Base-by-base conservation (phyloP, 2,888 invertebrate species). In the Campoplex nolae region DNA sequence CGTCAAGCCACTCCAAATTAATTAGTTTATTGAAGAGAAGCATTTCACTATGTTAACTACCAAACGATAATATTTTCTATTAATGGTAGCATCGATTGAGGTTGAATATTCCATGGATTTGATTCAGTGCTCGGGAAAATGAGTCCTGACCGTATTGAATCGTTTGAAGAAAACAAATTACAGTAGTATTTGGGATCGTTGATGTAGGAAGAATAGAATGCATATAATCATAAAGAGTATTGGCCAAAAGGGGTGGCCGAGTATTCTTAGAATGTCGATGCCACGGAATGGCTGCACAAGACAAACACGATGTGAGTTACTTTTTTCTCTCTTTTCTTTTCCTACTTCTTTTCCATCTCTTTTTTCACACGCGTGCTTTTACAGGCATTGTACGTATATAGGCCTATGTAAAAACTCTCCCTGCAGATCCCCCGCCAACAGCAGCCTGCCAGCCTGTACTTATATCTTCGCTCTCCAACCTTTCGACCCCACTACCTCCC, bases 261-360 rank as follows among this genome's bases (percentile, higher is more conserved):
- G 88, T 89, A 89, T 89, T 89, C 88, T 88, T 84, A 85, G 88
- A 89, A 89, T 87, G 81, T 75, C 88, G 88, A 88, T 88, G 87
- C 85, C 86, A 86, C 86, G 88, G 87, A 89, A 89, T 89, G 88
- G 89, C 88, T 86, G 86, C 84, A 78, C 62, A 85, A 87, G 88
- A 88, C 89, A 89, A 89, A 87, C 89, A 88, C 86, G 88, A 84
- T 87, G 81, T 86, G 67, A 87, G 78, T 73, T 51, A 81, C 58
- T 58, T 79, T 83, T 85, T 54, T 79, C 48, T 62, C 18, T 38
- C 32, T 81, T 73, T 84, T 87, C 76, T 76, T 86, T 87, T 70
- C 82, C 80, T 83, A 56, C 78, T 28, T 68, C 75, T 79, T 83
- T 84, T 85, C 65, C 88, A 83, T 84, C 74, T 88, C 84, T 86